Evolutionary conservation across 1,140 invertebrate species (phyloP).

Genomic region (Condylostylus longicornis): DNA sequence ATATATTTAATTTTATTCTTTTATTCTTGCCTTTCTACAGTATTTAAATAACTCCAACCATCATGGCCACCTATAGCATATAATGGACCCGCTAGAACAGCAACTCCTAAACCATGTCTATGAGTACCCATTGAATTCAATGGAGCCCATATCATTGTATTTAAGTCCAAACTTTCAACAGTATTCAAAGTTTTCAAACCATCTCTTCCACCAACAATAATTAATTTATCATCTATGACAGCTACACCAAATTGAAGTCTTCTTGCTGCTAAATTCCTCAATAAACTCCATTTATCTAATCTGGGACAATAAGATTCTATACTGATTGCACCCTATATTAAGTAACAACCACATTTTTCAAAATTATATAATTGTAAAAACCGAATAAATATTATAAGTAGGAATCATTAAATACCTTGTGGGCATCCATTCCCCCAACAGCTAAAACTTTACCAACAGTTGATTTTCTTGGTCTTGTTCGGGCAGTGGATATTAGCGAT

Average conservation of each 20-base stretch:
- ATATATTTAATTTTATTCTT: slow-evolving; percentile 3
- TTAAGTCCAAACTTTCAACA: slow-evolving; percentile 68
- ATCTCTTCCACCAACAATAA: slow-evolving; percentile 73
- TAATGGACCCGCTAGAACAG: slow-evolving; percentile 70
- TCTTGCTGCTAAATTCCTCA: slow-evolving; percentile 65
- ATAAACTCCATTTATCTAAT: slow-evolving; percentile 63
- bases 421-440: slow-evolving; percentile 82
- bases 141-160: slow-evolving; percentile 59
- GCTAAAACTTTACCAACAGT: slow-evolving; percentile 75
- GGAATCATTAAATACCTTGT: slow-evolving; percentile 37
- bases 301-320: slow-evolving; percentile 82
- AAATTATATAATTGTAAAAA: neutral
- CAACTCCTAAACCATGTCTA: slow-evolving; percentile 77
- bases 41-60: slow-evolving; percentile 87
- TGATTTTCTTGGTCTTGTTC: slow-evolving; percentile 77
- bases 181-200: slow-evolving; percentile 86
- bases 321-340: slow-evolving; percentile 52
- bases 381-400: neutral
- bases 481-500: slow-evolving; percentile 52
- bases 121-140: slow-evolving; percentile 84
- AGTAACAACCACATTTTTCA: neutral
- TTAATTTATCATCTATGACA: slow-evolving; percentile 67
- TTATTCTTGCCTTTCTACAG: slow-evolving; percentile 57
- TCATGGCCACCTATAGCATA: slow-evolving; percentile 93
- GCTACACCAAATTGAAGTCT: slow-evolving; percentile 81